Evolutionary conservation across 2,797 vertebrate species (phyloP).

Genomic region (Anguilla anguilla): DNA sequence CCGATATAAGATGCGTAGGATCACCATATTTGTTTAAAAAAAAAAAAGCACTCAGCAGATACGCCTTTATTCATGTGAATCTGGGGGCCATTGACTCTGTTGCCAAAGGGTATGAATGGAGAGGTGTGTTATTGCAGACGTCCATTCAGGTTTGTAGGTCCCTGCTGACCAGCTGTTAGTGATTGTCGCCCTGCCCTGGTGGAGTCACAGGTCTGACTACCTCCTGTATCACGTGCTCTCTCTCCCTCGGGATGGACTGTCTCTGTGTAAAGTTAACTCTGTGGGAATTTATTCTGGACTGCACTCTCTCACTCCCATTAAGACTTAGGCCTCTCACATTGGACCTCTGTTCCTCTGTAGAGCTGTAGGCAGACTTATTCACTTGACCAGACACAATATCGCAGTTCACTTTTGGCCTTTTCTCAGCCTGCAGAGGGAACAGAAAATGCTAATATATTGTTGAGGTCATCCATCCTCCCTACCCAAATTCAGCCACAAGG

Average conservation of each 20-base stretch:
- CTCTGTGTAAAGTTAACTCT: constrained; percentile 8
- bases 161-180: constrained; percentile 31
- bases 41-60: neutral
- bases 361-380: neutral
- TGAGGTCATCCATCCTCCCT: neutral
- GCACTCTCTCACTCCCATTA: neutral
- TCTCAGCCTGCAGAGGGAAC: neutral
- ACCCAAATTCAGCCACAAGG: neutral
- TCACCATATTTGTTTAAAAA: neutral
- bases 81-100: neutral
- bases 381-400: neutral
- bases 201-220: neutral
- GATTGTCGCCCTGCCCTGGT: constrained; percentile 9
- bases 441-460: neutral
- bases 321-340: neutral
- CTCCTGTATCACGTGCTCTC: neutral
- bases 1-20: neutral
- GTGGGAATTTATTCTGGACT: neutral
- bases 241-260: constrained; percentile 14
- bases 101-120: neutral
- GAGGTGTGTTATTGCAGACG: constrained; percentile 4
- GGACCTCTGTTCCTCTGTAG: neutral
- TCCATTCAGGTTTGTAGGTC: constrained; percentile 3
- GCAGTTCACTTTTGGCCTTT: neutral
- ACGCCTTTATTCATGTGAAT: neutral